Evolutionary conservation across 2,888 invertebrate genomes (phyloP).

Genomic region (Heteropelma amictum): DNA sequence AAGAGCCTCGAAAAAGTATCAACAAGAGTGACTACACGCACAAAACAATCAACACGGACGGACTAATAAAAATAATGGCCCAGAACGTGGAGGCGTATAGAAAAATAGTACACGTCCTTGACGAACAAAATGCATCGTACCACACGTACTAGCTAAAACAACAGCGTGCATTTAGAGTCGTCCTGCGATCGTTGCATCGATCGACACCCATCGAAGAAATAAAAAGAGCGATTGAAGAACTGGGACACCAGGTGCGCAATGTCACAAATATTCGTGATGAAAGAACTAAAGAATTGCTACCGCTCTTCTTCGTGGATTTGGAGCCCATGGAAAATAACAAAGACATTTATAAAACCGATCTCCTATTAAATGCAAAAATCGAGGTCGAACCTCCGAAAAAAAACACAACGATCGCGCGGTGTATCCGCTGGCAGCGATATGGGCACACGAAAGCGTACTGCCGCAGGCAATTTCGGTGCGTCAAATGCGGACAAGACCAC

Average conservation of each 20-base stretch:
- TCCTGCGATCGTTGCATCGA: constrained; percentile 46
- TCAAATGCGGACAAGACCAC: constrained; percentile 78
- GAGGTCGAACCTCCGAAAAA: constrained; percentile 73
- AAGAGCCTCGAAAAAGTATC: no score
- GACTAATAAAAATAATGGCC: no score
- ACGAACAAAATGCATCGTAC: background rate
- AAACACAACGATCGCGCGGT: constrained; percentile 71
- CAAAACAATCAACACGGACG: no score
- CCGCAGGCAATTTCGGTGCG: constrained; percentile 75
- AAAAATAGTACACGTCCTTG: no score
- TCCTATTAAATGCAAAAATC: no score
- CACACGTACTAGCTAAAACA: constrained; percentile 49
- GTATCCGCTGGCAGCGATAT: constrained; percentile 78
- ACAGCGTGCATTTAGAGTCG: constrained; percentile 46
- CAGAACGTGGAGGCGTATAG: no score
- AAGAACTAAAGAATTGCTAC: constrained; percentile 51
- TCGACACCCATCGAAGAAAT: constrained; percentile 38
- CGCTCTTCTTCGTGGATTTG: constrained; percentile 60
- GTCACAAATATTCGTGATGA: constrained; percentile 47
- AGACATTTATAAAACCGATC: constrained; percentile 54
- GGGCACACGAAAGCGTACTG: constrained; percentile 78
- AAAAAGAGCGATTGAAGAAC: constrained; percentile 36
- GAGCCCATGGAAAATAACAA: constrained; percentile 60
- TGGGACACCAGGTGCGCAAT: constrained; percentile 49
- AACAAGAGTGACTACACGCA: no score